These are phyloP conservation scores for Charaxes varanes DNA, from an alignment of 1,140 invertebrate genomes.

Conservation along the genomic window DNA sequence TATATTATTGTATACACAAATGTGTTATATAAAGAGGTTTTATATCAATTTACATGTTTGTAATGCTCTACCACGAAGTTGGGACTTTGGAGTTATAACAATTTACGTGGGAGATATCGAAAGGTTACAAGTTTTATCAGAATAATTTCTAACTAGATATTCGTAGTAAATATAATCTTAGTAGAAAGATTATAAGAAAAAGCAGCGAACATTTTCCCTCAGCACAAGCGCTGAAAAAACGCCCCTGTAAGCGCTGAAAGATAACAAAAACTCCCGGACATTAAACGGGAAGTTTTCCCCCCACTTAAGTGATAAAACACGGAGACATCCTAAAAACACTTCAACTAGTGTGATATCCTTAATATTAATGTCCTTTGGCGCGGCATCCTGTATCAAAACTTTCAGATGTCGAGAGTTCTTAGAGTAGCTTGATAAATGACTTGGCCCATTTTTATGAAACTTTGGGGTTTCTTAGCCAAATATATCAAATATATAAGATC, in stretches of 20 bases:
- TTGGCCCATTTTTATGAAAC: conserved; percentile 58
- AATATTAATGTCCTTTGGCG: conserved; percentile 70
- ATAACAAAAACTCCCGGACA: conserved; percentile 18
- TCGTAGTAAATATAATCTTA: no score
- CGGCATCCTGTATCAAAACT: conserved; percentile 69
- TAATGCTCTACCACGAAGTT: no score
- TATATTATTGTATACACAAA: no score
- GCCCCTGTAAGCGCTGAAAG: conserved; percentile 9
- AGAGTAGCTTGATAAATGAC: conserved; percentile 69
- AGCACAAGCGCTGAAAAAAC: not conserved
- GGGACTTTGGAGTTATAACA: no score
- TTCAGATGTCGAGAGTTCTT: conserved; percentile 68
- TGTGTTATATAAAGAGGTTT: no score
- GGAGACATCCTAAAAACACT: conserved; percentile 59
- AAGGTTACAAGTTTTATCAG: no score
- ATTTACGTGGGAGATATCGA: no score
- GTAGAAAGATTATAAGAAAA: not conserved
- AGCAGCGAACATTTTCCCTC: not conserved
- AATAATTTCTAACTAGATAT: no score
- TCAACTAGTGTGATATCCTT: conserved; percentile 62
- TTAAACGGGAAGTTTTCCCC: conserved; percentile 22
- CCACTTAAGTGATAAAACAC: conserved; percentile 64
- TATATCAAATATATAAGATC: no score
- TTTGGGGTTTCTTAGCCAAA: conserved; percentile 54
- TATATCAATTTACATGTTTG: no score